Percentiles rank a stretch among this genome's conserved stretches.
phyloP scores from a whole-genome alignment of 2,797 vertebrate species.

The Ciconia nigra region DNA sequence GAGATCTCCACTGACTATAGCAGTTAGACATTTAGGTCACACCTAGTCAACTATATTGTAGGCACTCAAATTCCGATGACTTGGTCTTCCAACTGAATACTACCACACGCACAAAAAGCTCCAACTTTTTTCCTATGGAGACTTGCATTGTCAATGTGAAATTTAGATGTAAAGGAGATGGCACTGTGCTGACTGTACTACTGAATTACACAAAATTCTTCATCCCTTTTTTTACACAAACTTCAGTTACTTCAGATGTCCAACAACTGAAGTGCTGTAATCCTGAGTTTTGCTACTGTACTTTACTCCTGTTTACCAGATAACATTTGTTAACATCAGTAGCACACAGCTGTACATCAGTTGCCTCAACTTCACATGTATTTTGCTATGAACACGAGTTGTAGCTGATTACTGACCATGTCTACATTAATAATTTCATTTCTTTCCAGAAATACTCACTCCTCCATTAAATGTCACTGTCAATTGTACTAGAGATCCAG shows the following conservation, averaged over 20 bases:
- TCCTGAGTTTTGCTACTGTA: not conserved
- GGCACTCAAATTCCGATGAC: not conserved
- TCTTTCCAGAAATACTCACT: slow-evolving; percentile 51
- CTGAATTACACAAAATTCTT: not conserved
- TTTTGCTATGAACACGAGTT: not conserved
- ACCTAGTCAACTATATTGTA: not conserved
- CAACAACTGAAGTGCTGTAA: not conserved
- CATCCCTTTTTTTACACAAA: not conserved
- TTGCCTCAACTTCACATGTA: not conserved
- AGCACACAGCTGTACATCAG: not conserved
- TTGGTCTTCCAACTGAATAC: not conserved
- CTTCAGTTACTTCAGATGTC: not conserved
- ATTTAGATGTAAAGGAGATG: not conserved
- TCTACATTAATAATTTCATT: not conserved
- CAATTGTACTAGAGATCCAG: not conserved
- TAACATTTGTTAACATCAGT: not conserved
- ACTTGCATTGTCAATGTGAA: not conserved
- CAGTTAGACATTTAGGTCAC: not conserved
- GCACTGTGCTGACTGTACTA: not conserved
- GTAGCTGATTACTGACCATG: not conserved
- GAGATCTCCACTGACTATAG: not conserved
- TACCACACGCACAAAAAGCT: fast-evolving
- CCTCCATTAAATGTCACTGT: slow-evolving; percentile 44
- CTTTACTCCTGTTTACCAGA: not conserved
- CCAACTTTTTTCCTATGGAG: not conserved